Conservation (phyloP, 1,140 invertebrate species). For the Elysia chlorotica region DNA sequence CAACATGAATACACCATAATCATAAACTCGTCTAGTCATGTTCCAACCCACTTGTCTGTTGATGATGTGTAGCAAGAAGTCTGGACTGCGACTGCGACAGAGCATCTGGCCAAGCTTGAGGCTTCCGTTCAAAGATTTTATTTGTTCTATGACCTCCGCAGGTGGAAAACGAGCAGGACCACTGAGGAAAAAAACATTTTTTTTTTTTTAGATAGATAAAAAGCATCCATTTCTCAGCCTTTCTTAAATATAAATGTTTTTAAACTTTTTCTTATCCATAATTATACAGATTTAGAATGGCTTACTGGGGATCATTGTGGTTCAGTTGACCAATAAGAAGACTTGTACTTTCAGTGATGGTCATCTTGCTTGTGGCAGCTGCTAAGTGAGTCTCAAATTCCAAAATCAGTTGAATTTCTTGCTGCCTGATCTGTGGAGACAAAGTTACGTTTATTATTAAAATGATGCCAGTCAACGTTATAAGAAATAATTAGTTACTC, state of each 20-base stretch:
- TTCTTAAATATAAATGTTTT: too few relatives aligned
- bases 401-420: slow-evolving; percentile 83
- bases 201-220: too few relatives aligned
- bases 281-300: too few relatives aligned
- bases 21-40: too few relatives aligned
- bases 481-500: too few relatives aligned
- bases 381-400: slow-evolving; percentile 94
- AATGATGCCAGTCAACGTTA: too few relatives aligned
- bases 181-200: too few relatives aligned
- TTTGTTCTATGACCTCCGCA: slow-evolving; percentile 75
- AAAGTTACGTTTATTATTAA: too few relatives aligned
- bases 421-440: slow-evolving; percentile 64
- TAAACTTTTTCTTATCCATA: too few relatives aligned
- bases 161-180: slow-evolving; percentile 83
- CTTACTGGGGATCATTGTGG: slow-evolving; percentile 76
- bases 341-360: slow-evolving; percentile 89
- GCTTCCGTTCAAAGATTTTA: slow-evolving; percentile 78
- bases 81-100: slow-evolving; percentile 86
- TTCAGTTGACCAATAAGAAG: slow-evolving; percentile 82
- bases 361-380: slow-evolving; percentile 80
- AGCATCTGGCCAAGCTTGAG: slow-evolving; percentile 87
- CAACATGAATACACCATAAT: too few relatives aligned
- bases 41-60: slow-evolving; percentile 70
- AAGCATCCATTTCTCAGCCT: too few relatives aligned
- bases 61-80: slow-evolving; percentile 92